These are phyloP conservation scores for Drosophila anomalata DNA, from an alignment of 2,888 invertebrate genomes.

Conservation along the genomic window DNA sequence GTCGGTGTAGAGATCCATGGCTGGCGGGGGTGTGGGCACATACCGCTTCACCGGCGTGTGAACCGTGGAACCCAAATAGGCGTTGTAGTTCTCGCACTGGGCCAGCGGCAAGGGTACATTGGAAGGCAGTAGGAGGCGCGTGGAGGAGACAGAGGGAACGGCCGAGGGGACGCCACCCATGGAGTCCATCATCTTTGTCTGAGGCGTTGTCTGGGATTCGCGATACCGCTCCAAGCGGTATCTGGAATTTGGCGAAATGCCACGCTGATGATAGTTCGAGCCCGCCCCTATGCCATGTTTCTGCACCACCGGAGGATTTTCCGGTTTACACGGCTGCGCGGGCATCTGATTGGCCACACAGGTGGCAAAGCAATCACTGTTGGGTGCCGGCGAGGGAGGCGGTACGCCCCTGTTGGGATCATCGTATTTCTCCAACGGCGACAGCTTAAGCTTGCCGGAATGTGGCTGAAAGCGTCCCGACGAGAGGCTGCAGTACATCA, in stretches of 20 bases:
- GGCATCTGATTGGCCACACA: slow-evolving; percentile 56
- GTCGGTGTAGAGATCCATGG: slow-evolving; percentile 71
- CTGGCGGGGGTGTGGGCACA: slow-evolving; percentile 83
- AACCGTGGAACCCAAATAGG: slow-evolving; percentile 83
- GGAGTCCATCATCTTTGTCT: slow-evolving; percentile 39
- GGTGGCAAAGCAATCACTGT: slow-evolving; percentile 81
- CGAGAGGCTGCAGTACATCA: slow-evolving; percentile 48
- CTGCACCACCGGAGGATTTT: slow-evolving; percentile 24
- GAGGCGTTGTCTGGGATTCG: slow-evolving; percentile 57
- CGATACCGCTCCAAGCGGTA: slow-evolving; percentile 81
- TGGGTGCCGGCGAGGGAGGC: slow-evolving; percentile 84
- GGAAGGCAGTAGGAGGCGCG: slow-evolving; percentile 57
- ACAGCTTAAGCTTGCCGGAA: slow-evolving; percentile 56
- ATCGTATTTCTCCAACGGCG: slow-evolving; percentile 74
- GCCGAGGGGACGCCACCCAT: slow-evolving; percentile 33
- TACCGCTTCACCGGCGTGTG: slow-evolving; percentile 84
- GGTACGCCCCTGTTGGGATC: slow-evolving; percentile 81
- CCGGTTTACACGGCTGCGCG: slow-evolving; percentile 37
- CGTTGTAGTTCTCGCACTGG: slow-evolving; percentile 77
- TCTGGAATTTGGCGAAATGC: slow-evolving; percentile 82
- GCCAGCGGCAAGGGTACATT: slow-evolving; percentile 70
- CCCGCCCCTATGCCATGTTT: slow-evolving; percentile 34
- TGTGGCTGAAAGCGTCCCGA: slow-evolving; percentile 70
- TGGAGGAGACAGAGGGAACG: slow-evolving; percentile 29
- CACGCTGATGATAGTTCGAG: slow-evolving; percentile 64